Base-by-base conservation (phyloP, 2,888 invertebrate species). In the Pseudolycoriella hygida region DNA sequence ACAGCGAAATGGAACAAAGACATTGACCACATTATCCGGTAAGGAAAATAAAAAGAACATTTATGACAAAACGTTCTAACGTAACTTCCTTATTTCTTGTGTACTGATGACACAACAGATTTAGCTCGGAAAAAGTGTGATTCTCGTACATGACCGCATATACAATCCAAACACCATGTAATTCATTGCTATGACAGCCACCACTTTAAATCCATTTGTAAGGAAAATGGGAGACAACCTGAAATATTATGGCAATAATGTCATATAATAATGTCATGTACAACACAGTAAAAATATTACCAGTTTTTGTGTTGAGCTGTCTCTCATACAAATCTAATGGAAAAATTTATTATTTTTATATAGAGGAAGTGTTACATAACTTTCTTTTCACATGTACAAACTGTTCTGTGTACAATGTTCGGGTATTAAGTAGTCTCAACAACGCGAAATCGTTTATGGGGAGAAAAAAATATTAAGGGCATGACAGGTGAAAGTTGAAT, bases 141-240 rank as follows among this genome's bases (percentile, higher is more conserved):
- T 34, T 34, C 15, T 34, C 15, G 34, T 34, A 14, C 34, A 34
- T 34, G 34, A 34, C 34, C 34, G 25, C 25, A 25, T 25, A 34
- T 34, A 34, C 34, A 34, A 34, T 34, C 34, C 34, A 34, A 34
- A 34, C 34, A 34, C 15, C 40, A 40, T 40, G 40, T 40, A 40
- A 40, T 40, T 40, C 40, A 40, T 40, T 40, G 17, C 18, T 17
- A 18, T 40, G 40, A 40, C 40, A 40, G 40, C 10, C 18, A 40
- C 40, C 40, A 40, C 40, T 40, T 40, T 40, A 40, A 40, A 40
- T 40, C 40, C 40, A 40, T 40, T 40, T 40, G 40, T 40, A 40
- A 12, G n/a, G 18, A 19, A 40, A 40, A 40, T 15, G 18, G 17
- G 17, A 40, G 40, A 40, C 40, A 40, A 40, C 18, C 40, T 40